A percentile compares a stretch with the other conserved stretches of the same genome.
Conservation (phyloP, 2,888 invertebrate species). For the Acanthosoma haemorrhoidale region DNA sequence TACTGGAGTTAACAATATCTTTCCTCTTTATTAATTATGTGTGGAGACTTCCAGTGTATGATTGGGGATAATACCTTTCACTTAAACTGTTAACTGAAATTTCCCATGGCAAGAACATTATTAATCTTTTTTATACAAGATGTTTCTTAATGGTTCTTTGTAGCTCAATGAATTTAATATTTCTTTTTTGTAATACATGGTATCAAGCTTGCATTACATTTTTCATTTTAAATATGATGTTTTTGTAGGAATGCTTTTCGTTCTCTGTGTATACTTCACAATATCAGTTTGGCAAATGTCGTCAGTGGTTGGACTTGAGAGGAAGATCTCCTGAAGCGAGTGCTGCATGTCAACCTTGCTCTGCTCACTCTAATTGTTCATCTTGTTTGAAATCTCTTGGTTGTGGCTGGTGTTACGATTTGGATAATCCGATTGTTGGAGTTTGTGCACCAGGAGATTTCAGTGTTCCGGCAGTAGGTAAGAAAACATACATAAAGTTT, state of each 20-base stretch:
- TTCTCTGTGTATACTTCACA: constrained; percentile 94
- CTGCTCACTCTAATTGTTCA: constrained; percentile 67
- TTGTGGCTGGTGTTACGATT: constrained; percentile 92
- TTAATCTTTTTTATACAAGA: no score
- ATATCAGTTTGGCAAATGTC: constrained; percentile 87
- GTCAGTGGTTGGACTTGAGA: constrained; percentile 76
- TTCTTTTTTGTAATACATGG: no score
- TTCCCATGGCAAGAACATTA: no score
- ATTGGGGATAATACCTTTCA: no score
- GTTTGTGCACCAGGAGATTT: constrained; percentile 82
- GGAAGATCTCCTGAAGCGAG: constrained; percentile 24
- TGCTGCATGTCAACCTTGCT: constrained; percentile 66
- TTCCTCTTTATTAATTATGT: no score
- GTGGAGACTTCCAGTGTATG: no score
- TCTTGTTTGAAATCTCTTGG: constrained; percentile 75
- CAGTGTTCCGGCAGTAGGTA: constrained; percentile 64
- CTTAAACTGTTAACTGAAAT: no score
- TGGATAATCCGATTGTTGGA: constrained; percentile 81
- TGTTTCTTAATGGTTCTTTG: no score
- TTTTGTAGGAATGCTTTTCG: constrained; percentile 74
- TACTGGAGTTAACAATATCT: no score
- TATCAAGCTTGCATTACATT: no score
- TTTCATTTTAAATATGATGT: background rate
- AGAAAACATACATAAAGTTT: constrained; percentile 14
- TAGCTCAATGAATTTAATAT: no score